Evolutionary conservation across 2,797 vertebrate species (phyloP).

Genomic region (Anniella stebbinsi): DNA sequence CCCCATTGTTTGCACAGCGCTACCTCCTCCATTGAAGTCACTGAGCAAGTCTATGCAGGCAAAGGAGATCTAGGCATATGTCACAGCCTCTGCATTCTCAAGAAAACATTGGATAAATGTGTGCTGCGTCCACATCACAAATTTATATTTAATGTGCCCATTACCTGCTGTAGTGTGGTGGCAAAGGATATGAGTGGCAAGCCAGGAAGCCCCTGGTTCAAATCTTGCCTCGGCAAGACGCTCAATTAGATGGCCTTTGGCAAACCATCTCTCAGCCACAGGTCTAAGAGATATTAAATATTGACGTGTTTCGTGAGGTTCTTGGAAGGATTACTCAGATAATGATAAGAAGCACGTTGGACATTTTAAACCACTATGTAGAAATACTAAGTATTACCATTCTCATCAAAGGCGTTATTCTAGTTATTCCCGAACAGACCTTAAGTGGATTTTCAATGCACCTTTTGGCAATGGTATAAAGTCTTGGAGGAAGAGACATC

Average conservation of each 20-base stretch:
- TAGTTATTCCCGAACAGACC: neutral
- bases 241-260: neutral
- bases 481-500: neutral
- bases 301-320: neutral
- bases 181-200: neutral
- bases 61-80: neutral
- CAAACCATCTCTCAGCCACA: neutral
- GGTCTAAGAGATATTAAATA: neutral
- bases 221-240: neutral
- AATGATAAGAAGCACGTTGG: neutral
- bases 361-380: neutral
- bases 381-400: neutral
- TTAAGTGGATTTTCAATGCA: neutral
- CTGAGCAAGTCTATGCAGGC: neutral
- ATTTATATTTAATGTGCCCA: no score
- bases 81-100: neutral
- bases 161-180: neutral
- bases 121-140: neutral
- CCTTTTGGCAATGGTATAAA: neutral
- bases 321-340: neutral
- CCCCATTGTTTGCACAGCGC: neutral
- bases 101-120: neutral
- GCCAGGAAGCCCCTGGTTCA: neutral
- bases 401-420: neutral
- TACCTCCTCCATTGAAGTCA: neutral